phyloP scores from a whole-genome alignment of 2,888 invertebrate species.

The Eurytoma californica region DNA sequence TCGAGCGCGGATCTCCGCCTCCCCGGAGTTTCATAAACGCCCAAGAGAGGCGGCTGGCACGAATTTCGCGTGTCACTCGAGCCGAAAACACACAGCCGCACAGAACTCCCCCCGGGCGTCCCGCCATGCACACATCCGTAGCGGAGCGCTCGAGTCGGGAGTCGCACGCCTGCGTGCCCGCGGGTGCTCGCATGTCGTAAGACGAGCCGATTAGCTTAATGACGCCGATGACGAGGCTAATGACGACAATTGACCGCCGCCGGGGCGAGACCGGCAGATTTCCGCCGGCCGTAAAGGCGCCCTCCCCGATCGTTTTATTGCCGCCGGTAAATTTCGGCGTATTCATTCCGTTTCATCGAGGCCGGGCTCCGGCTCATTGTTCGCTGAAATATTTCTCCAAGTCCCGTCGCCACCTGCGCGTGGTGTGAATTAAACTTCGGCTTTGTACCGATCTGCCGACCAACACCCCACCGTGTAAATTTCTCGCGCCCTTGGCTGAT shows the following conservation, averaged over 20 bases:
- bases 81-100: too few relatives aligned
- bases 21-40: too few relatives aligned
- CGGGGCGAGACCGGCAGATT: neutral
- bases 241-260: slow-evolving; percentile 11
- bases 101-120: neutral
- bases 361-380: slow-evolving; percentile 6
- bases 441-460: neutral
- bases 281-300: neutral
- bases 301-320: slow-evolving; percentile 25
- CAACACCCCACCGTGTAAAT: slow-evolving; percentile 6
- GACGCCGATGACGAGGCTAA: slow-evolving; percentile 32
- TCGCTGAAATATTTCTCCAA: neutral
- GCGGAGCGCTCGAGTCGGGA: too few relatives aligned
- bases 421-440: neutral
- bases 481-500: neutral
- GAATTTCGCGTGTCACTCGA: too few relatives aligned
- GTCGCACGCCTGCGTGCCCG: neutral
- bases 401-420: neutral
- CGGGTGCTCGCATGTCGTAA: neutral
- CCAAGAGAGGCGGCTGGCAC: too few relatives aligned
- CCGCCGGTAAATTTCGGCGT: slow-evolving; percentile 6
- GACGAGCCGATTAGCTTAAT: slow-evolving; percentile 16
- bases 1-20: too few relatives aligned
- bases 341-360: slow-evolving; percentile 3
- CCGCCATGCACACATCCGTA: neutral